Percentiles rank a stretch among this genome's conserved stretches.
Conservation (phyloP, 2,113 vertebrate genomes). For the Nycticryphes semicollaris region DNA sequence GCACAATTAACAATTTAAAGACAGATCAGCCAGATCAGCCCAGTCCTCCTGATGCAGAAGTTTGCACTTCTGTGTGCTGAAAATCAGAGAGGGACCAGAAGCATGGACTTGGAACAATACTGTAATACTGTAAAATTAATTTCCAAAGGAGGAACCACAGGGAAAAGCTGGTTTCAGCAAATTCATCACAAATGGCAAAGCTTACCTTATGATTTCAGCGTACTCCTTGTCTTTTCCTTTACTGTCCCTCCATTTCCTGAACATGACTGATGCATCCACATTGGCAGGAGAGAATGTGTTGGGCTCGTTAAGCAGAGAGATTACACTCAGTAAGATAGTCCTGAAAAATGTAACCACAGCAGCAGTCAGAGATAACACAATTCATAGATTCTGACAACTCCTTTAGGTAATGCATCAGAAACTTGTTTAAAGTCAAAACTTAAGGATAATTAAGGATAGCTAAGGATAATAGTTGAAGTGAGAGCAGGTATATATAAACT, state of each 20-base stretch:
- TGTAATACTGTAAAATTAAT: neutral
- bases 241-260: slow-evolving; percentile 98
- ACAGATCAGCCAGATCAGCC: neutral
- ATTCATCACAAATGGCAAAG: neutral
- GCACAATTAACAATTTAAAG: neutral
- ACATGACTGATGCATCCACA: slow-evolving; percentile 97
- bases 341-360: slow-evolving; percentile 67
- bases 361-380: neutral
- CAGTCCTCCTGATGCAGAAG: neutral
- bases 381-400: fast-evolving
- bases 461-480: neutral
- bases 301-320: slow-evolving; percentile 98
- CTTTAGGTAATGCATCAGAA: neutral
- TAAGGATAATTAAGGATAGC: neutral
- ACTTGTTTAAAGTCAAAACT: neutral
- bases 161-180: neutral
- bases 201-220: slow-evolving; percentile 95
- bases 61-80: neutral
- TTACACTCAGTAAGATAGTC: slow-evolving; percentile 95
- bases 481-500: neutral
- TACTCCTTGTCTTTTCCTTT: slow-evolving; percentile 99
- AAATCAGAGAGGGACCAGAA: neutral
- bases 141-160: neutral
- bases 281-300: slow-evolving; percentile 98
- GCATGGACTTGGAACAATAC: neutral